Conservation (phyloP, 2,797 vertebrate species). For the Gallinago solitaria region DNA sequence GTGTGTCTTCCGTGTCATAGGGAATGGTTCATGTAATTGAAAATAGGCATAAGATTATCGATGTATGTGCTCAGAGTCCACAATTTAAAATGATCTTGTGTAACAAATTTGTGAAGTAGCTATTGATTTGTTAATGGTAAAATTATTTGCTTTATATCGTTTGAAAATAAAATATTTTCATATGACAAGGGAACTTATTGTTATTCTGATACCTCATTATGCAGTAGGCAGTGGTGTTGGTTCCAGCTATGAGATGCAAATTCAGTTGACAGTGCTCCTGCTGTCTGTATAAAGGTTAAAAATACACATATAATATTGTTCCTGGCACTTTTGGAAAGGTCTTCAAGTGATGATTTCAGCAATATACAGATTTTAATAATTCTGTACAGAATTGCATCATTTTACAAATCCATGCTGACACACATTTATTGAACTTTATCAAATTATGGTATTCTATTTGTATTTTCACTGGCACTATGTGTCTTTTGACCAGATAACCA, state of each 20-base stretch:
- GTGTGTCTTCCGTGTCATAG: background rate
- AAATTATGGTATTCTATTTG: background rate
- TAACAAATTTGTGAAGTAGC: background rate
- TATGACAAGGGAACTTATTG: constrained; percentile 63
- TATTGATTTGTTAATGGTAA: background rate
- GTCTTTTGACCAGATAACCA: background rate
- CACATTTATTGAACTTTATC: constrained; percentile 2
- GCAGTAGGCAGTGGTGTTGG: constrained; percentile 7
- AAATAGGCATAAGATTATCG: background rate
- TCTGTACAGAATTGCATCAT: constrained; percentile 1
- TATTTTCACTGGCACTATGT: background rate
- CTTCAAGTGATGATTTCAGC: constrained; percentile 43
- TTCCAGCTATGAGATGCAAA: constrained; percentile 64
- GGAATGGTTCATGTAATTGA: background rate
- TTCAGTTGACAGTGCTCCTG: constrained; percentile 50
- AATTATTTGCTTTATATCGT: background rate
- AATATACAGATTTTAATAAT: constrained; percentile 38
- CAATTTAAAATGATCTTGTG: background rate
- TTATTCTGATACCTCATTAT: constrained; percentile 65
- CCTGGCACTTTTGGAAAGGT: constrained; percentile 47
- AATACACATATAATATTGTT: constrained; percentile 47
- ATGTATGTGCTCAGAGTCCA: background rate
- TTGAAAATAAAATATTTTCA: constrained; percentile 9
- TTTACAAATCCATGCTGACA: constrained; percentile 8
- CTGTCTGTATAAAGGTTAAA: constrained; percentile 66